Evolutionary conservation across 1,140 invertebrate species (phyloP).

Genomic region (Drosophila subobscura): DNA sequence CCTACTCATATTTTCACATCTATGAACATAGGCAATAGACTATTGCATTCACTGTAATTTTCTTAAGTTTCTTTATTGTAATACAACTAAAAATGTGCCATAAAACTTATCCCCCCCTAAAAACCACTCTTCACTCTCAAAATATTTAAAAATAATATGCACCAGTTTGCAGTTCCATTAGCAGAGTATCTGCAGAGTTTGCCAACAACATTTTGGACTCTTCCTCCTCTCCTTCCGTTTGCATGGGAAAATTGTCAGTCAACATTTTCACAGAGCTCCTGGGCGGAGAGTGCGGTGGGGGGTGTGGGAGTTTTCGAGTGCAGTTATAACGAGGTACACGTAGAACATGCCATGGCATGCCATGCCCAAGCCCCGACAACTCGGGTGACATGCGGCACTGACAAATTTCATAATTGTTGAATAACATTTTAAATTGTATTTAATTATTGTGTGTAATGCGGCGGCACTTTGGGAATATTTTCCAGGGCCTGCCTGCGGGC

Average conservation of each 20-base stretch:
- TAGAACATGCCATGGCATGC: conserved; percentile 10
- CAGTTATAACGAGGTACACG: conserved; percentile 34
- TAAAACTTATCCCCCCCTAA: too few species aligned
- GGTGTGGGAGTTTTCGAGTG: conserved; percentile 21
- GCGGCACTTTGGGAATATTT: conserved; percentile 18
- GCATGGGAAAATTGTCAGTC: conserved; percentile 25
- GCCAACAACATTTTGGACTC: background rate
- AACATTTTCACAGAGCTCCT: conserved; percentile 42
- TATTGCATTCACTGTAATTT: too few species aligned
- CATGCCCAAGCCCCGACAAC: too few species aligned
- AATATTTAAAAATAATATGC: too few species aligned
- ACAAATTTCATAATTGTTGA: conserved; percentile 60
- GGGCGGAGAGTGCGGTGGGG: conserved; percentile 3
- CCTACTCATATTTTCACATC: too few species aligned
- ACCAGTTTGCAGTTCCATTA: too few species aligned
- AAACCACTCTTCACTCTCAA: too few species aligned
- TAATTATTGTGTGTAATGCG: conserved; percentile 50
- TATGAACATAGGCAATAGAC: too few species aligned
- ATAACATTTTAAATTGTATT: conserved; percentile 55
- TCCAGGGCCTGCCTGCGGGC: conserved; percentile 2
- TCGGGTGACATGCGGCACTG: conserved; percentile 31
- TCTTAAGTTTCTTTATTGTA: too few species aligned
- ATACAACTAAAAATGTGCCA: too few species aligned
- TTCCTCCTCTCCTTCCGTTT: conserved; percentile 2
- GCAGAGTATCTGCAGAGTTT: conserved; percentile 25